Percentiles rank a stretch among this genome's conserved stretches.
Conservation (phyloP, 2,113 vertebrate genomes). For the Arizona elegans region DNA sequence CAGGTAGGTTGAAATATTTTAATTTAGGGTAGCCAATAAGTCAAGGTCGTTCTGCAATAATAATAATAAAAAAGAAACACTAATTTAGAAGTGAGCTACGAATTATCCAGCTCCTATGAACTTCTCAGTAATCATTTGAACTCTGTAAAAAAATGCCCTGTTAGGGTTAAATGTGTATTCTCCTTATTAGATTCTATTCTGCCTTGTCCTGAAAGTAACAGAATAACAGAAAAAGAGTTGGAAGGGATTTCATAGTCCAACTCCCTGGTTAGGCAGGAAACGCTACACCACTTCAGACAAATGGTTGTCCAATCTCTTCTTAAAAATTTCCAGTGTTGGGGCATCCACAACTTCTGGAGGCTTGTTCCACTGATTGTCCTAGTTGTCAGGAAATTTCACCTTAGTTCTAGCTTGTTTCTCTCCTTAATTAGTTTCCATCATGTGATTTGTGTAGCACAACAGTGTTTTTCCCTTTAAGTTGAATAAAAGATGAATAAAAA, state of each 20-base stretch:
- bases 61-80: background rate
- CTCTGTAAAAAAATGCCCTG: background rate
- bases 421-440: background rate
- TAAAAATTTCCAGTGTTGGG: background rate
- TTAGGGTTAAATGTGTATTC: background rate
- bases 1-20: background rate
- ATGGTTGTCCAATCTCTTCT: background rate
- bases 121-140: conserved; percentile 14
- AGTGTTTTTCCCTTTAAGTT: background rate
- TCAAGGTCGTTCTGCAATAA: conserved; percentile 1
- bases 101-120: conserved; percentile 30
- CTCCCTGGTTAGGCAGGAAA: background rate
- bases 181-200: background rate
- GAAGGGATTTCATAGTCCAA: background rate
- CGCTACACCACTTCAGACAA: background rate
- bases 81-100: background rate
- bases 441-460: background rate
- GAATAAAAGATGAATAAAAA: background rate
- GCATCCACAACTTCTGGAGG: background rate
- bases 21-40: background rate
- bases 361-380: background rate
- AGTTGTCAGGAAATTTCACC: background rate
- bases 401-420: background rate
- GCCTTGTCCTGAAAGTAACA: background rate
- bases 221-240: background rate